Percentiles rank a stretch among this genome's conserved stretches.
Conservation (phyloP, 2,113 vertebrate genomes). For the Chrysemys picta region DNA sequence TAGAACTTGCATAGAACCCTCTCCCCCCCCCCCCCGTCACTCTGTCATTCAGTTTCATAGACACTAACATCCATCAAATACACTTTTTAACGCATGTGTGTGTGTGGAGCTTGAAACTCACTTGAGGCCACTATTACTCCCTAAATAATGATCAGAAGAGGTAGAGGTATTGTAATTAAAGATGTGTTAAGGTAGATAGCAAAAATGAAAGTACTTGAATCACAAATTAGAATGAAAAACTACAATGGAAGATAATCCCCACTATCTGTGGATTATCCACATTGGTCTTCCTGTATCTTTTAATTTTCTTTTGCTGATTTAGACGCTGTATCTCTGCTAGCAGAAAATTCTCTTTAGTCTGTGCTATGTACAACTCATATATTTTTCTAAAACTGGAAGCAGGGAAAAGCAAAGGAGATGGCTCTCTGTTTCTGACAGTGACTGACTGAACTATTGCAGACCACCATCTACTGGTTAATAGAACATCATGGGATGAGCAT, state of each 20-base stretch:
- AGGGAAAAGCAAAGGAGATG: neutral
- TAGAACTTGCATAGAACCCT: neutral
- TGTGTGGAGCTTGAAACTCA: fast-evolving
- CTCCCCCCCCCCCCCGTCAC: neutral
- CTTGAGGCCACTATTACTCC: neutral
- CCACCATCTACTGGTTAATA: neutral
- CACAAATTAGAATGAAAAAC: neutral
- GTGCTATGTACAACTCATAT: neutral
- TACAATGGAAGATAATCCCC: neutral
- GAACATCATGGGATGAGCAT: neutral
- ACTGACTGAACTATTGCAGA: neutral
- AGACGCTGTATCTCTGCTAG: neutral
- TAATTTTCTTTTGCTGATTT: neutral
- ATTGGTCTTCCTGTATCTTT: neutral
- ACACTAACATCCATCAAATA: neutral
- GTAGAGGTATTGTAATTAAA: neutral
- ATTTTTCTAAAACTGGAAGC: neutral
- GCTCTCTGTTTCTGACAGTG: neutral
- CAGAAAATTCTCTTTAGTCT: neutral
- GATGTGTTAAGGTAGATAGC: neutral
- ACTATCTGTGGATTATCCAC: neutral
- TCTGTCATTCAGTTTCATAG: neutral
- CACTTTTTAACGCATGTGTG: neutral
- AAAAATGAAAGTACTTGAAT: neutral
- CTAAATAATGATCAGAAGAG: neutral